Evolutionary conservation across 92 coral and sea anemone genomes (phyloP).

Genomic region (Epizoanthus stellaris): DNA sequence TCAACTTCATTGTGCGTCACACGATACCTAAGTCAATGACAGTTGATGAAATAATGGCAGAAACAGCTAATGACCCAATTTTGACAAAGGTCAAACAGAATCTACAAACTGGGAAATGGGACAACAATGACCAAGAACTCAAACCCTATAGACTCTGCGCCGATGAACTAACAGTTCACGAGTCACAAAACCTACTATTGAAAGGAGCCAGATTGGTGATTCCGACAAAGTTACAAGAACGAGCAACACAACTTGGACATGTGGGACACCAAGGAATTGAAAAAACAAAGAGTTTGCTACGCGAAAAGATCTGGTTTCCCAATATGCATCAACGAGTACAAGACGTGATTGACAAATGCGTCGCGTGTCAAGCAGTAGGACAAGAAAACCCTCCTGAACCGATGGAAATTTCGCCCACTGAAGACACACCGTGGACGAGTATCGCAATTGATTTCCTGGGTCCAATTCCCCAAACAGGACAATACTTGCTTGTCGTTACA

Average conservation of each 20-base stretch:
- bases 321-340: constrained; percentile 35
- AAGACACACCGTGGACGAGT: constrained; percentile 39
- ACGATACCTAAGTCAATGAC: constrained; percentile 49
- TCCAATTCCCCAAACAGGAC: constrained; percentile 51
- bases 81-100: constrained; percentile 1
- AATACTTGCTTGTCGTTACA: constrained; percentile 45
- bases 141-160: constrained; percentile 38
- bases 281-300: constrained; percentile 35
- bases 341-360: constrained; percentile 15
- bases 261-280: constrained; percentile 40
- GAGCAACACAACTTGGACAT: constrained; percentile 33
- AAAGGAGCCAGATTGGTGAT: constrained; percentile 29
- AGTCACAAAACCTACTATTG: constrained; percentile 15
- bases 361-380: constrained; percentile 34
- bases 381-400: constrained; percentile 17
- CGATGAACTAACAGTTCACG: constrained; percentile 21
- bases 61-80: constrained; percentile 26
- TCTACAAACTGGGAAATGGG: constrained; percentile 38
- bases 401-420: constrained; percentile 35
- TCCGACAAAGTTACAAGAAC: constrained; percentile 34
- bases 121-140: constrained; percentile 33
- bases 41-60: constrained; percentile 39
- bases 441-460: constrained; percentile 46
- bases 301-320: constrained; percentile 44
- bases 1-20: neutral